Evolutionary conservation across 1,140 invertebrate genomes (phyloP).

Genomic region (Cydia strobilella): DNA sequence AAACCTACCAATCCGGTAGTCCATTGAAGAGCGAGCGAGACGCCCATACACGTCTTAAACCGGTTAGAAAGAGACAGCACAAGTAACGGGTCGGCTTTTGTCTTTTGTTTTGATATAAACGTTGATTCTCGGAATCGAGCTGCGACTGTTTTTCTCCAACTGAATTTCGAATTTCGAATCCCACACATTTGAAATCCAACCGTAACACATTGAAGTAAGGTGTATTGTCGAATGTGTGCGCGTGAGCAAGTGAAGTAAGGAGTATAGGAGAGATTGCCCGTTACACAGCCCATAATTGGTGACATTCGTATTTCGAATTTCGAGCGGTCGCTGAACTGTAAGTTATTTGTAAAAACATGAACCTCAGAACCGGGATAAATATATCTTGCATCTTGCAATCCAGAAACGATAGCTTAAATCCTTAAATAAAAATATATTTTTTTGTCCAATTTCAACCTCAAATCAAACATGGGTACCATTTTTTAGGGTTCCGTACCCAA

Average conservation of each 20-base stretch:
- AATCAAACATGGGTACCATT: too few relatives aligned
- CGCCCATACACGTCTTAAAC: slow-evolving; percentile 35
- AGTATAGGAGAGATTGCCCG: not conserved
- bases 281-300: not conserved
- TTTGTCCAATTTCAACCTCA: too few relatives aligned
- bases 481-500: too few relatives aligned
- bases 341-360: not conserved
- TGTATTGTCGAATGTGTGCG: not conserved
- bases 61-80: slow-evolving; percentile 47
- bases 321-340: not conserved
- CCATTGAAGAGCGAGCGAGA: slow-evolving; percentile 71
- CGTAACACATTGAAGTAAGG: not conserved
- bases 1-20: slow-evolving; percentile 73
- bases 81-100: slow-evolving; percentile 66
- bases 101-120: slow-evolving; percentile 59
- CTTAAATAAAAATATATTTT: too few relatives aligned
- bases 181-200: not conserved
- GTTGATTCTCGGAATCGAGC: slow-evolving; percentile 59
- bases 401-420: too few relatives aligned
- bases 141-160: slow-evolving; percentile 35
- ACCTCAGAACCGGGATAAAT: not conserved
- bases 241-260: not conserved
- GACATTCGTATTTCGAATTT: not conserved
- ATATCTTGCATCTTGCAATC: too few relatives aligned
- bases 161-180: slow-evolving; percentile 19